Base-by-base conservation (phyloP, 2,888 invertebrate species). In the Nebria brevicollis region DNA sequence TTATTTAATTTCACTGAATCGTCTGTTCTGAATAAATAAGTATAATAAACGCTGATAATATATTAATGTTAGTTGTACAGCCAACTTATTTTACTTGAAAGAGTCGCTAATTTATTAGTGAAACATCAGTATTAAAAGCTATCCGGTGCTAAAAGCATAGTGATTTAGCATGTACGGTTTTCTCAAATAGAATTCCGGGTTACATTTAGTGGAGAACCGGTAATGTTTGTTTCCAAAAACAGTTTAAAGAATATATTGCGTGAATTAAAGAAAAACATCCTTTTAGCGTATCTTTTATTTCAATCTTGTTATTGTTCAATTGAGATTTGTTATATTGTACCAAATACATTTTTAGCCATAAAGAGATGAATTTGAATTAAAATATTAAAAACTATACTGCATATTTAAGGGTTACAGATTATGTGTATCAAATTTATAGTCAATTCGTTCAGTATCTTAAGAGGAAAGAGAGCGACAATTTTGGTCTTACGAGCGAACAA, bases 151-250 rank as follows among this genome's bases (percentile, higher is more conserved):
- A 34, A 70, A 70, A 70, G 70, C 70, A 70, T 78, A 64, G 78
- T 73, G 72, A 73, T 73, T 54, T 54, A 54, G 54, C 73, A 73
- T 73, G 73, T 73, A 73, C 66, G 42, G 72, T 78, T 43, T 65
- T 13, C 65, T 26, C 73, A 78, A 72, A 66, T 78, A 64, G 72
- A 72, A 78, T 78, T 78, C 78, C 78, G 78, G 78, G 65, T 42
- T 78, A 65, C 73, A 78, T 78, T 78, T 64, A n/a, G 70, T 77
- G 70, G 70, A 64, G 66, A 73, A 66, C 72, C 77, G 78, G 78
- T 73, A 78, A 78, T 78, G 77, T 43, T 42, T 70, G 66, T 25
- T 70, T 70, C 70, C 11, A 34, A 26, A 70, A 70, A 34, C 34
- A 34, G 70, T 70, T 26, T 70, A 70, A 26, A 70, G 13, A 26